Base-by-base conservation (phyloP, 2,113 vertebrate species). In the Indri indri region DNA sequence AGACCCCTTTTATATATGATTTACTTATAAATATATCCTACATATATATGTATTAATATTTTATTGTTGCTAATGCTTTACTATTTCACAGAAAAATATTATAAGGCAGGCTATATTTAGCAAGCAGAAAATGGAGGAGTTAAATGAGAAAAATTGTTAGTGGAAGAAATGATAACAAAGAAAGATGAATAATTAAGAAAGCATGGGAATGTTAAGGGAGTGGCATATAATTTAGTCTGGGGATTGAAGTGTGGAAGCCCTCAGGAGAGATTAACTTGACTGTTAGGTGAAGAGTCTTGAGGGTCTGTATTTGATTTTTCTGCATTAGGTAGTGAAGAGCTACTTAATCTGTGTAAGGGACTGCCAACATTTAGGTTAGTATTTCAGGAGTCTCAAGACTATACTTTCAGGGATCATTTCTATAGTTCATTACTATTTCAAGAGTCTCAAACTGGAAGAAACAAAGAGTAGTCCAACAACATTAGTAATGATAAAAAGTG, bases 1-100 rank as follows among this genome's bases (percentile, higher is more conserved):
- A 91, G 80, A 86, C 42, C 73, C 57, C 85, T 88, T 96, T 94
- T 63, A 68, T 45, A 42, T 79, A 57, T 71, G 40, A 52, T 83
- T 93, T 82, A 82, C 71, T 92, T 73, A 85, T 71, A 95, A 94
- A 83, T 68, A 91, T 87, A 45, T 65, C 65, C 91, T 81, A 68
- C 32, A 76, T 84, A 4, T 61, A 37, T n/a, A 63, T 47, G 18
- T 82, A 82, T 57, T 57, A 57, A 57, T 57, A 57, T 86, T 93
- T 94, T 54, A 91, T 47, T 89, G 14, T 68, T 79, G 34, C 13
- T 86, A 85, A 80, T 92, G 76, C 95, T 90, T 92, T 0, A 76
- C 50, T 68, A 9, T 89, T 91, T 94, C 42, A 68, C 61, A 88
- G 83, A 83, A 96, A 90, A 92, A 86, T 30, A 34, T 40, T 54